Base-by-base conservation (phyloP, 2,113 vertebrate species). In the Potamarius usumacintae region DNA sequence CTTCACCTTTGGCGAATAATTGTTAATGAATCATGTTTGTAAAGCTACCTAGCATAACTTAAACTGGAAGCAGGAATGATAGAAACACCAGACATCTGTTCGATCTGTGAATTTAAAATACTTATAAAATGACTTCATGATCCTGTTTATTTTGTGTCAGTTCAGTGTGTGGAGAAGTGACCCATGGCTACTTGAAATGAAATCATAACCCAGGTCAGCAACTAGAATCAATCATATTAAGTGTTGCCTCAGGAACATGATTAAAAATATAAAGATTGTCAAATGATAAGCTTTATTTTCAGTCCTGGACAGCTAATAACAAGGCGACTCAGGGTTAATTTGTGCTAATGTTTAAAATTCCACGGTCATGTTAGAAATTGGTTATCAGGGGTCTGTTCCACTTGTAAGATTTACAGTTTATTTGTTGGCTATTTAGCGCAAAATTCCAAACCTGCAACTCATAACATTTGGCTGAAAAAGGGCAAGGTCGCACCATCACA, bases 101-200 rank as follows among this genome's bases (percentile, higher is more conserved):
- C 25, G 2, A 2, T n/a, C 7, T 53, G 17, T 84, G 57, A 42
- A 83, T 83, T 65, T 65, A 83, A 48, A 82, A n/a, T 60, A 82
- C 34, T 57, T 20, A 30, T 6, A 14, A 82, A 82, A 82, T 62
- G 15, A 30, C 17, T 63, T 15, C 1, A 25, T 67, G 22, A 83
- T 67, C 62, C 22, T 67, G 82, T 18, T 50, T 67, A 48, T 63
- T 82, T 7, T 65, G 34, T 63, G 58, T 58, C 67, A 42, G 52
- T 57, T 22, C 12, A 74, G 53, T 85, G 53, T 85, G 18, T 34
- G 20, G n/a, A 72, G 72, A 84, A 74, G 30, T 85, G 10, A 48
- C 52, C 52, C 69, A 42, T 60, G 55, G 84, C 27, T 85, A 85
- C n/a, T 62, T 85, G n/a, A 85, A 85, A 85, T 77, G 25, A 77